These are phyloP conservation scores for Phocoena phocoena DNA, from an alignment of 2,113 vertebrate genomes.

Conservation along the genomic window DNA sequence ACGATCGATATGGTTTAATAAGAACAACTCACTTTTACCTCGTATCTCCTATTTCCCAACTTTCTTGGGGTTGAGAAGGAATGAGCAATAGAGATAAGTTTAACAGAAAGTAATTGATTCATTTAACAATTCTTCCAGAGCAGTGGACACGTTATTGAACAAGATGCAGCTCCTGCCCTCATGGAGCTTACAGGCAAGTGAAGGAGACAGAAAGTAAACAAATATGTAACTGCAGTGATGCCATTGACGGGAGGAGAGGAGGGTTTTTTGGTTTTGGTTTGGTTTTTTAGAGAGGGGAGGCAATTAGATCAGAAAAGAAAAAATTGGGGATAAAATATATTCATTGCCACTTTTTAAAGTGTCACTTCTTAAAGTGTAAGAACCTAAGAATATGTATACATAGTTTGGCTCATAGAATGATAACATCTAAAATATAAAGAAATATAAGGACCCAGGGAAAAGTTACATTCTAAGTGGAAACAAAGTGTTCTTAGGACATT, in stretches of 20 bases:
- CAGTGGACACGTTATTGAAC: background rate
- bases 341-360: constrained; percentile 30
- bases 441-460: background rate
- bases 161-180: background rate
- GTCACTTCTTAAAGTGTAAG: background rate
- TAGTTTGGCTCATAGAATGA: constrained; percentile 24
- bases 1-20: background rate
- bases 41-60: background rate
- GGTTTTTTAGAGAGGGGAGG: background rate
- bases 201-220: background rate
- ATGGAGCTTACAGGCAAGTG: background rate
- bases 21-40: constrained; percentile 2
- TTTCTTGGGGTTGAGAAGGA: background rate
- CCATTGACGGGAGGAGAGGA: background rate
- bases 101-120: constrained; percentile 14
- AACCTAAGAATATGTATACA: background rate
- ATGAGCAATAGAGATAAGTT: background rate
- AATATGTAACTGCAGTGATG: background rate
- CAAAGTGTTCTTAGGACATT: background rate
- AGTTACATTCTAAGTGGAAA: background rate
- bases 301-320: constrained; percentile 15
- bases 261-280: background rate
- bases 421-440: background rate
- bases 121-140: background rate
- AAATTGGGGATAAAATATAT: background rate